Conservation (phyloP, 1,140 invertebrate genomes). For the Pseudoatta argentina region DNA sequence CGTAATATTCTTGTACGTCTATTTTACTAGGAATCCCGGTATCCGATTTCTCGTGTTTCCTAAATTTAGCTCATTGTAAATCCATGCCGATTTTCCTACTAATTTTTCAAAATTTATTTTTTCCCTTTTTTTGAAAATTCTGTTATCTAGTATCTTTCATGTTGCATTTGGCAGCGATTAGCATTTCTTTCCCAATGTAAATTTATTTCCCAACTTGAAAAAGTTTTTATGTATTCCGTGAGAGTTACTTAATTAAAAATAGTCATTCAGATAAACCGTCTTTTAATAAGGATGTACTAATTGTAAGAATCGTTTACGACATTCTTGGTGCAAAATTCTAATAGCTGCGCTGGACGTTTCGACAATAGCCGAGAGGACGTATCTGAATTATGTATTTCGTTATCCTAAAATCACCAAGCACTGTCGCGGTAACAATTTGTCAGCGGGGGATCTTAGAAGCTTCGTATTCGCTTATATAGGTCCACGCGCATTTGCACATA, state of each 20-base stretch:
- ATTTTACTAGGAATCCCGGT: conserved; percentile 29
- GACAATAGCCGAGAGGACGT: conserved; percentile 49
- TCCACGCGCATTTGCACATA: background rate
- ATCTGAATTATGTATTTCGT: conserved; percentile 72
- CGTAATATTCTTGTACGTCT: conserved; percentile 15
- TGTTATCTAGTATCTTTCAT: no score
- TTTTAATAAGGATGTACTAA: background rate
- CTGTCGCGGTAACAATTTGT: conserved; percentile 72
- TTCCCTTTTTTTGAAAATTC: background rate
- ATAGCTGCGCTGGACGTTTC: conserved; percentile 47
- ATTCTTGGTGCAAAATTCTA: conserved; percentile 52
- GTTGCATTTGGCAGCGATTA: background rate
- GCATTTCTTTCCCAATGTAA: background rate
- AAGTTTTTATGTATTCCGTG: background rate
- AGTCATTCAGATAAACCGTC: background rate
- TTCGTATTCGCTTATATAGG: conserved; percentile 37
- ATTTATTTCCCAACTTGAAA: background rate
- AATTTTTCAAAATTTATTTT: background rate
- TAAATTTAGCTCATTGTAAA: conserved; percentile 16
- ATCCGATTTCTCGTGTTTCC: conserved; percentile 6
- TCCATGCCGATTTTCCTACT: background rate
- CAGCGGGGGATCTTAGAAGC: conserved; percentile 45
- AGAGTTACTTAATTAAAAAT: background rate
- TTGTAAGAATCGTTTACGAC: background rate
- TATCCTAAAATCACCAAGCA: conserved; percentile 58